phyloP scores from a whole-genome alignment of 2,113 vertebrate species.

The Centropus bengalensis region DNA sequence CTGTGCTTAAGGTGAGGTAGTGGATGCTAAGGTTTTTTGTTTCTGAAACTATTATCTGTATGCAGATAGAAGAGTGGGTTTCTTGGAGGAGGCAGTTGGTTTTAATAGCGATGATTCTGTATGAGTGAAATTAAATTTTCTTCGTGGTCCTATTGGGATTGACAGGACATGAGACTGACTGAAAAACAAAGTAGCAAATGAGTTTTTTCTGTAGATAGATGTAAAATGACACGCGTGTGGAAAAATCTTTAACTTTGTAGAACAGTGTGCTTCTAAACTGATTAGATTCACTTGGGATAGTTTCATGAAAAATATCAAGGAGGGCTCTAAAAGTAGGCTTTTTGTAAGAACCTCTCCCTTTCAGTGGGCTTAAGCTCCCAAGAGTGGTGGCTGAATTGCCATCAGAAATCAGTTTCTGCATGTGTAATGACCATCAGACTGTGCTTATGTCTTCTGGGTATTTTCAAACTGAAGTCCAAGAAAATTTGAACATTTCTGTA shows the following conservation, averaged over 20 bases:
- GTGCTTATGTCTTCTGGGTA: not conserved
- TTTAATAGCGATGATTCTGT: not conserved
- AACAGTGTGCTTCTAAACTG: not conserved
- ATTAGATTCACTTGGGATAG: fast-evolving
- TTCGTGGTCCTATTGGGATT: not conserved
- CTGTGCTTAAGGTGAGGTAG: not conserved
- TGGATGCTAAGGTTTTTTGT: not conserved
- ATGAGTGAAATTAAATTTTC: not conserved
- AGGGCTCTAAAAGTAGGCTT: fast-evolving
- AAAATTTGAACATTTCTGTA: not conserved
- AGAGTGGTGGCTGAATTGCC: not conserved
- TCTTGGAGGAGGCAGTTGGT: not conserved
- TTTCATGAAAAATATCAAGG: not conserved
- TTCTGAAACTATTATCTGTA: not conserved
- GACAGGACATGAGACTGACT: not conserved
- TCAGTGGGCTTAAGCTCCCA: not conserved
- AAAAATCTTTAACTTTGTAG: not conserved
- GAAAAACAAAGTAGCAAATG: not conserved
- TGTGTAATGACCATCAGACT: not conserved
- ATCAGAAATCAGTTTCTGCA: not conserved
- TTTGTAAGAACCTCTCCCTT: not conserved
- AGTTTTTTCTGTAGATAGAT: not conserved
- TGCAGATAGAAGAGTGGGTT: not conserved
- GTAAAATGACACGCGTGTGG: not conserved
- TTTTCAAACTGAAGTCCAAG: not conserved